phyloP scores from a whole-genome alignment of 2,888 invertebrate genomes.

The Branchellion lobata region DNA sequence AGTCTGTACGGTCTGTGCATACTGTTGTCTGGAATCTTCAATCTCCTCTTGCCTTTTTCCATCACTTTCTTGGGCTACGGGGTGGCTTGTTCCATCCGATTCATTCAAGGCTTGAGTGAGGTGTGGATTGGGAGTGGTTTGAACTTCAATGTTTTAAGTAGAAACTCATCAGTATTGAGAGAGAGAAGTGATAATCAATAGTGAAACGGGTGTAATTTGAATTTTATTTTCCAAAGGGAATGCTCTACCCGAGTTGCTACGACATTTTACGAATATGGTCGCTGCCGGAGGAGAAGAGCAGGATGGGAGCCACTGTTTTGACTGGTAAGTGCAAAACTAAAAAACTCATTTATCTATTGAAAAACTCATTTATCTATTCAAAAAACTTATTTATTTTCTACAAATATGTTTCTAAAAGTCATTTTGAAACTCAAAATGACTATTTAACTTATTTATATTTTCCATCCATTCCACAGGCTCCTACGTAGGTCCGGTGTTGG shows the following conservation, averaged over 20 bases:
- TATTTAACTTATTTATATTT: too few relatives aligned
- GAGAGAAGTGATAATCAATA: background rate
- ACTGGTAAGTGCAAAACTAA: conserved; percentile 54
- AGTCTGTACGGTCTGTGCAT: conserved; percentile 58
- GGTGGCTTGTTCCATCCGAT: conserved; percentile 55
- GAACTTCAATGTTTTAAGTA: too few relatives aligned
- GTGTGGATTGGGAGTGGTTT: conserved; percentile 52
- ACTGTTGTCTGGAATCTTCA: conserved; percentile 56
- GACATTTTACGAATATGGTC: conserved; percentile 59
- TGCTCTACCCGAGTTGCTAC: conserved; percentile 58
- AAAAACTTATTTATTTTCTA: too few relatives aligned
- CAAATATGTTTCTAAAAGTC: too few relatives aligned
- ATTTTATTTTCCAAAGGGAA: conserved; percentile 54
- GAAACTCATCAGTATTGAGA: too few relatives aligned
- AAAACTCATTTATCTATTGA: too few relatives aligned
- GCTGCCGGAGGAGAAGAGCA: conserved; percentile 56
- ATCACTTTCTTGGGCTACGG: conserved; percentile 54
- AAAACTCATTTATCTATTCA: too few relatives aligned
- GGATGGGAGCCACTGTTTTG: conserved; percentile 56
- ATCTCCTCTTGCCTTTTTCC: conserved; percentile 57
- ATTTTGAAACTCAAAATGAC: too few relatives aligned
- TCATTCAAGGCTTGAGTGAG: conserved; percentile 58
- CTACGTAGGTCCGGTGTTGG: conserved; percentile 59
- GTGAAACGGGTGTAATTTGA: background rate
- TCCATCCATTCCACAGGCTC: conserved; percentile 58